Evolutionary conservation across 2,113 vertebrate genomes (phyloP).

Genomic region (Leiothrix lutea): DNA sequence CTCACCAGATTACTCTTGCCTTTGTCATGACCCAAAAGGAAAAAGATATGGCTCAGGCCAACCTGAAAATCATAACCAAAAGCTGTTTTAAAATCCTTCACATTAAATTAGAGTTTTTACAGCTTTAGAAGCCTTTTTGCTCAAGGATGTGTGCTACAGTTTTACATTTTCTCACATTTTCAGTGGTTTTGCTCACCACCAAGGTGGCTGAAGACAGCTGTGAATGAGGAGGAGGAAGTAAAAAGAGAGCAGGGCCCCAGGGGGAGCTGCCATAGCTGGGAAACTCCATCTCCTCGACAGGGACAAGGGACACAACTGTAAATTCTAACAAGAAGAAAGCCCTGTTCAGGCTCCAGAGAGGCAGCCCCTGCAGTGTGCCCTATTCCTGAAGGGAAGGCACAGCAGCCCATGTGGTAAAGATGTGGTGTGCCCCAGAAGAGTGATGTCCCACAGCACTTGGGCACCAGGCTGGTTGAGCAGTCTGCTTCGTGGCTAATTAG

Average conservation of each 20-base stretch:
- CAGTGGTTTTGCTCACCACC: neutral
- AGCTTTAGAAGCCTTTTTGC: neutral
- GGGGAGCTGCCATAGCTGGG: rapidly evolving
- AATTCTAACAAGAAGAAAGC: neutral
- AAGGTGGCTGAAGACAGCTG: neutral
- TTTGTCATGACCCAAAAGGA: neutral
- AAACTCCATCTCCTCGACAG: rapidly evolving
- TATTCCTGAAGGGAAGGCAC: neutral
- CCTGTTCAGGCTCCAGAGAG: neutral
- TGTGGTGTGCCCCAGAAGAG: rapidly evolving
- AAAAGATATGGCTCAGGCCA: neutral
- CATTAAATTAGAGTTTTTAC: neutral
- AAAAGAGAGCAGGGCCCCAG: neutral
- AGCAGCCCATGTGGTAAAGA: rapidly evolving
- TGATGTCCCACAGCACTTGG: rapidly evolving
- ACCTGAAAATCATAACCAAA: neutral
- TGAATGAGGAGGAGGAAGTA: neutral
- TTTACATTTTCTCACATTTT: neutral
- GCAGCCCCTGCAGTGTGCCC: rapidly evolving
- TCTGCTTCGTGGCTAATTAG: neutral
- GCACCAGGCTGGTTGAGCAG: neutral
- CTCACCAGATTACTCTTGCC: neutral
- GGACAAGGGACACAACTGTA: neutral
- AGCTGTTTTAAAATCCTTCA: neutral
- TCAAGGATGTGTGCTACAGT: neutral